A percentile compares a stretch with the other conserved stretches of the same genome.
Evolutionary conservation across 1,140 invertebrate species (phyloP).

Genomic region (Drosophila busckii): DNA sequence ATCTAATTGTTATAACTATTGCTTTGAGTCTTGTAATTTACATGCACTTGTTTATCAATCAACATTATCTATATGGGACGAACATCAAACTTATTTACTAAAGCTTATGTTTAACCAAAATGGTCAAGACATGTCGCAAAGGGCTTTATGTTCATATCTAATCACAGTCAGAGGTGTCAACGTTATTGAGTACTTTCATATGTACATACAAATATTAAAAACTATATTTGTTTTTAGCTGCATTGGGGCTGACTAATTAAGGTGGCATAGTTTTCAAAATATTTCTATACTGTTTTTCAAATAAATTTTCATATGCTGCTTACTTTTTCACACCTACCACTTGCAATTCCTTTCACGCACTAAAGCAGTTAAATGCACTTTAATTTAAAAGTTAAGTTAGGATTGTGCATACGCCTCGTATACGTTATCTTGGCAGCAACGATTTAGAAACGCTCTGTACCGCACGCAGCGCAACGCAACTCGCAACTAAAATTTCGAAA

Average conservation of each 20-base stretch:
- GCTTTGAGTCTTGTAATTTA: conserved; percentile 3
- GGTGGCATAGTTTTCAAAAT: no score
- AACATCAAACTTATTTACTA: neutral
- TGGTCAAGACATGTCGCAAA: conserved; percentile 10
- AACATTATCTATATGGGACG: conserved; percentile 24
- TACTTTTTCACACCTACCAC: no score
- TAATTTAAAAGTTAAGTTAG: no score
- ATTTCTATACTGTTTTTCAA: no score
- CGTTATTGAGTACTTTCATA: neutral
- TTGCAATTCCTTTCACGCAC: no score
- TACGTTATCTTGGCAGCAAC: conserved; percentile 9
- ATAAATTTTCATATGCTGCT: no score
- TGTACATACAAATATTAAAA: no score
- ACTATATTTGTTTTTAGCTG: no score
- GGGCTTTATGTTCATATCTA: conserved; percentile 3
- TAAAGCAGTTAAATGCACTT: no score
- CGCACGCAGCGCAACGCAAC: conserved; percentile 60
- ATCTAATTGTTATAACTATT: neutral
- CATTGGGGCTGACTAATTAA: no score
- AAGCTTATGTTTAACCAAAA: neutral
- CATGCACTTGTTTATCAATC: conserved; percentile 19
- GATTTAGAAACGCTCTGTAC: conserved; percentile 8
- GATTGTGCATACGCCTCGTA: conserved; percentile 18
- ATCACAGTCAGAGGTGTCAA: no score
- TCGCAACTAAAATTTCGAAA: conserved; percentile 47